These are phyloP conservation scores for Brachionus koreanus DNA, from an alignment of 1,140 invertebrate species.

Conservation along the genomic window DNA sequence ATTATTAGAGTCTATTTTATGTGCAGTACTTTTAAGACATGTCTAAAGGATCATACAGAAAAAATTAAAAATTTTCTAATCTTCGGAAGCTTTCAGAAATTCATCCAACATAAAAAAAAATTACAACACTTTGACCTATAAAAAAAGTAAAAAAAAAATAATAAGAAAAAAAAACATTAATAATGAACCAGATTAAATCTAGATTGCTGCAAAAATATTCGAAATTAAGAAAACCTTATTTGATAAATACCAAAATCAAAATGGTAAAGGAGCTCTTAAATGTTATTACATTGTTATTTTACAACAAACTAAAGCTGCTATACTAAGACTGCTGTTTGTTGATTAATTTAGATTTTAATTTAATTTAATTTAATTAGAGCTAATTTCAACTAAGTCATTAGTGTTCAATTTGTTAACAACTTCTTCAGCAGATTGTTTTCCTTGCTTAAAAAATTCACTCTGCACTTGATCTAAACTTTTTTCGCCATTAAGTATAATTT, in stretches of 20 bases:
- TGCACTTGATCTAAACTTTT: conserved; percentile 11
- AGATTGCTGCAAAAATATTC: neutral
- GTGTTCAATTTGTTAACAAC: conserved; percentile 3
- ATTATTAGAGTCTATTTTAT: no score
- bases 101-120: no score
- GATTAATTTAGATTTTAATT: neutral
- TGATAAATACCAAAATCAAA: neutral
- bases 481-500: neutral
- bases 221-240: neutral
- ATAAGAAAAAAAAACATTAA: no score
- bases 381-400: neutral
- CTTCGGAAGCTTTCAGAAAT: neutral
- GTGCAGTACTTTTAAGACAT: conserved; percentile 59
- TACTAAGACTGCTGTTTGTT: neutral
- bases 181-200: neutral
- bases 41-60: no score
- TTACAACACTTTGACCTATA: no score
- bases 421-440: conserved; percentile 27
- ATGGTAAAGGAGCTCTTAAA: neutral
- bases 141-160: no score
- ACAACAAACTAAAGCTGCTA: neutral
- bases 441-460: conserved; percentile 35
- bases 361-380: neutral
- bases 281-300: neutral
- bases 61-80: no score